Evolutionary conservation across 2,113 vertebrate genomes (phyloP).

Genomic region (Chauna torquata): DNA sequence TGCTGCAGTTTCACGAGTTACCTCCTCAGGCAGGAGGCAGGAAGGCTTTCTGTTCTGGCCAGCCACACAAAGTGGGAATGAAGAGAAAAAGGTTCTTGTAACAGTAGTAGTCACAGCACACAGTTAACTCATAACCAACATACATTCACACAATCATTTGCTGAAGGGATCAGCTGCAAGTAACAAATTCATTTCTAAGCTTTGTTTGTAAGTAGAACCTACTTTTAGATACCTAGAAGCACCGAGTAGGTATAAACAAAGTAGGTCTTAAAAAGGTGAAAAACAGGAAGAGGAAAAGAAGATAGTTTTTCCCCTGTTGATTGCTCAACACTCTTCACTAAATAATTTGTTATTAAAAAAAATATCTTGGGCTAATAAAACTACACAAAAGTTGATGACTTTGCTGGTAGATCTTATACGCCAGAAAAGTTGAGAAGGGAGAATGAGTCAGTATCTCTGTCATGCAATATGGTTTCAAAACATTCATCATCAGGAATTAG

Average conservation of each 20-base stretch:
- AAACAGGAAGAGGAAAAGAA: background rate
- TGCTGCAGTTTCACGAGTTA: background rate
- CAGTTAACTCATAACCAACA: background rate
- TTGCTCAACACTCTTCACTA: background rate
- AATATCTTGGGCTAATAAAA: background rate
- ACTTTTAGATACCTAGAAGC: background rate
- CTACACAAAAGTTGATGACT: background rate
- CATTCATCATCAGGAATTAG: constrained; percentile 62
- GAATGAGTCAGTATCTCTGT: constrained; percentile 59
- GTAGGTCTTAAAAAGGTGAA: background rate
- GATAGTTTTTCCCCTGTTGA: background rate
- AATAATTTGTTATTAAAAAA: background rate
- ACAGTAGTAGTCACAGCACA: background rate
- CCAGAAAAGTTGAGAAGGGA: constrained; percentile 46
- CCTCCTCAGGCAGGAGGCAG: background rate
- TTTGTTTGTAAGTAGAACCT: background rate
- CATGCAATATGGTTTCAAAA: constrained; percentile 58
- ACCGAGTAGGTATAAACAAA: background rate
- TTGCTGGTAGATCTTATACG: constrained; percentile 30
- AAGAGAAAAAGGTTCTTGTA: background rate
- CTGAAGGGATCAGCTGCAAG: background rate
- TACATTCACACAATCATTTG: background rate
- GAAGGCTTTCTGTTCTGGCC: background rate
- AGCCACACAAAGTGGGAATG: background rate
- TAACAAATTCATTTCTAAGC: background rate